Percentiles rank a stretch among this genome's conserved stretches.
Conservation (phyloP, 2,888 invertebrate species). For the Stratiomys singularior region DNA sequence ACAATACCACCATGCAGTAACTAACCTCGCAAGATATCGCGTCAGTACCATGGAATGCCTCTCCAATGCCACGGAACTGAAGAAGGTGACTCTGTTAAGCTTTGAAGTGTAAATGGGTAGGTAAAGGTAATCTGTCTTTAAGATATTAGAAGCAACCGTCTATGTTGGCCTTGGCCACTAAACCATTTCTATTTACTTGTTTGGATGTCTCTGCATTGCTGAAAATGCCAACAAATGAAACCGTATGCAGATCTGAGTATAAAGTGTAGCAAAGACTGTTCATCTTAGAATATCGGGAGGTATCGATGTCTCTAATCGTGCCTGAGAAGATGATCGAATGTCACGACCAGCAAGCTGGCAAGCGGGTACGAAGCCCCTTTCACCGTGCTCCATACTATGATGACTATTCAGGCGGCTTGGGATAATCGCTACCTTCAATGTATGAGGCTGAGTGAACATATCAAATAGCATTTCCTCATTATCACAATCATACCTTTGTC, state of each 20-base stretch:
- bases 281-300: background rate
- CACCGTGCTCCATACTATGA: slow-evolving; percentile 13
- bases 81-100: background rate
- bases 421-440: background rate
- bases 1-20: background rate
- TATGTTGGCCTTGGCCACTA: slow-evolving; percentile 29
- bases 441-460: background rate
- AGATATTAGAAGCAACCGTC: background rate
- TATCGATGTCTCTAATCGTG: background rate
- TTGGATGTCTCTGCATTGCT: background rate
- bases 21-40: background rate
- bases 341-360: slow-evolving; percentile 29
- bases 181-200: slow-evolving; percentile 16
- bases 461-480: slow-evolving; percentile 49
- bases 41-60: slow-evolving; percentile 15
- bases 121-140: slow-evolving; percentile 6
- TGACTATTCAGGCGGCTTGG: background rate
- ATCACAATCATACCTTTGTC: slow-evolving; percentile 46
- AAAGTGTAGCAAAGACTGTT: background rate
- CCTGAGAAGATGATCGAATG: slow-evolving; percentile 27
- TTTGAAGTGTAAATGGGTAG: slow-evolving; percentile 2
- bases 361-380: slow-evolving; percentile 34
- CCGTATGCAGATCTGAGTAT: background rate
- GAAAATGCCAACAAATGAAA: background rate
- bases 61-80: slow-evolving; percentile 26